Conservation (phyloP, 2,888 invertebrate species). For the Eristalis pertinax region DNA sequence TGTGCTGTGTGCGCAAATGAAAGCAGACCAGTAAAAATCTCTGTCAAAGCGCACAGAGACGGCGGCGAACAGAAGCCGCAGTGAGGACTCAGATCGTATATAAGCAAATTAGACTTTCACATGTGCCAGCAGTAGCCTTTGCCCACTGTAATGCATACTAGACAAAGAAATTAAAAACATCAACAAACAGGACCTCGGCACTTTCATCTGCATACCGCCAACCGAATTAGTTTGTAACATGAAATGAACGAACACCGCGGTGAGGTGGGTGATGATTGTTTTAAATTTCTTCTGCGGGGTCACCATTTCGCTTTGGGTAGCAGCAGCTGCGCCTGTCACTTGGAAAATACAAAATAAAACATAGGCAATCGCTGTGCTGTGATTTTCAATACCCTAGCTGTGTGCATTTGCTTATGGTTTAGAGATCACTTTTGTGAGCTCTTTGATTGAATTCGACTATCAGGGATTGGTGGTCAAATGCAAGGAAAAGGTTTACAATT, state of each 20-base stretch:
- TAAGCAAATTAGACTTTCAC: slow-evolving; percentile 71
- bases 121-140: slow-evolving; percentile 12
- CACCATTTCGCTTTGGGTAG: not conserved
- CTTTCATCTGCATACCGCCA: slow-evolving; percentile 50
- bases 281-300: not conserved
- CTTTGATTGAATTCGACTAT: too few relatives aligned
- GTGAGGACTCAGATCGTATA: slow-evolving; percentile 9
- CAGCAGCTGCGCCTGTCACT: not conserved
- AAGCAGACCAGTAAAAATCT: slow-evolving; percentile 19
- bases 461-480: too few relatives aligned
- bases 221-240: slow-evolving; percentile 57
- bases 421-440: too few relatives aligned
- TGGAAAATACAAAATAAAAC: not conserved
- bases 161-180: slow-evolving; percentile 43
- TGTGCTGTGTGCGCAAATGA: slow-evolving; percentile 4
- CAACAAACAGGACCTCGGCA: slow-evolving; percentile 29
- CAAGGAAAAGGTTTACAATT: too few relatives aligned
- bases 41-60: not conserved
- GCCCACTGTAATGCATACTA: slow-evolving; percentile 14
- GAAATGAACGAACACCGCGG: slow-evolving; percentile 34
- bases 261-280: slow-evolving; percentile 19
- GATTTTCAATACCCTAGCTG: not conserved
- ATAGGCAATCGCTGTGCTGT: not conserved
- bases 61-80: not conserved
- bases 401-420: too few relatives aligned